Percentiles rank a stretch among this genome's conserved stretches.
phyloP scores from a whole-genome alignment of 30 jellyfish, hydroid and myxozoan genomes.

The Haliclystus octoradiatus region DNA sequence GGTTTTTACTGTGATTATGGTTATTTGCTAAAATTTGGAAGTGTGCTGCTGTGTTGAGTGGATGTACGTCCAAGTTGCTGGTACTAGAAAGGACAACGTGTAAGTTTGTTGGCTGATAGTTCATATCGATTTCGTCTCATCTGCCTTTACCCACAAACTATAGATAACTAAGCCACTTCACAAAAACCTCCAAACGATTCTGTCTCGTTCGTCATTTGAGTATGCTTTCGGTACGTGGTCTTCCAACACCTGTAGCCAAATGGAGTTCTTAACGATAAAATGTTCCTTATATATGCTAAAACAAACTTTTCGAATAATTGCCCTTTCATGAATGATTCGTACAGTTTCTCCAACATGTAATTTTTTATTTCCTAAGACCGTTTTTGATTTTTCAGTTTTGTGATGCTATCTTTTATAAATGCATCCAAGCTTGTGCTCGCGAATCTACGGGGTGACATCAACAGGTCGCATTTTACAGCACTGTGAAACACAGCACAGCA shows the following conservation, averaged over 20 bases:
- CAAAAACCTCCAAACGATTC: neutral
- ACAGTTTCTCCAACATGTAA: neutral
- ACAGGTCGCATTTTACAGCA: neutral
- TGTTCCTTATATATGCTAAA: neutral
- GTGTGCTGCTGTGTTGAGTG: slow-evolving; percentile 13
- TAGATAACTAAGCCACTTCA: neutral
- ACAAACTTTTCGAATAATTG: neutral
- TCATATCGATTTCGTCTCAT: neutral
- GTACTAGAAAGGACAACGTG: slow-evolving; percentile 10
- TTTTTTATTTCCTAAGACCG: neutral
- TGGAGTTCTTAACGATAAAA: neutral
- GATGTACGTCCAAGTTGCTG: slow-evolving; percentile 9
- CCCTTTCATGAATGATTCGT: neutral
- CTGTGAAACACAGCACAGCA: neutral
- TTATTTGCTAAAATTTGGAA: no score
- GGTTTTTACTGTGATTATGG: no score
- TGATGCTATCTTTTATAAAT: neutral
- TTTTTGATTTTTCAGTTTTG: no score
- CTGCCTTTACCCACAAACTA: neutral
- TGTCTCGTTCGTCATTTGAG: neutral
- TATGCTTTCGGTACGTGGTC: neutral
- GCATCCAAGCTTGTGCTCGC: neutral
- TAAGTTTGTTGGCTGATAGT: neutral
- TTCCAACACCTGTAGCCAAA: neutral
- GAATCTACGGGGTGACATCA: neutral